Base-by-base conservation (phyloP, 53 echinoderm and acorn worm genomes). In the Luidia sarsii region DNA sequence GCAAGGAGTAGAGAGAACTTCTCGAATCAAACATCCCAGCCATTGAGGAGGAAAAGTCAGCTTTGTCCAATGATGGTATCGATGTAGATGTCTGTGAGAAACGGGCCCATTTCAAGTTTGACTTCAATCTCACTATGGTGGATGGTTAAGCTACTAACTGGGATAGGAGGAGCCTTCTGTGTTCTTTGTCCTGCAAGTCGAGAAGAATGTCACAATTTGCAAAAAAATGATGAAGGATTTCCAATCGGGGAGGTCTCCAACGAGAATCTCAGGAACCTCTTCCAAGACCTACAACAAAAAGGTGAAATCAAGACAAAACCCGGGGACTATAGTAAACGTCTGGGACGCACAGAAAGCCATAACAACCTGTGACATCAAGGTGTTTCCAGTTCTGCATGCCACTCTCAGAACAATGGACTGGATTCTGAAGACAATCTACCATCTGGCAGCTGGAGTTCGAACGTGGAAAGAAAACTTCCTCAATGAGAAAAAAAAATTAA, bases 301-400 rank as follows among this genome's bases (percentile, higher is more conserved):
- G 68, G 48, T 14, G 31, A 8, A 30, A 19, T 68, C 48, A 48
- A 68, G 48, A n/a, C n/a, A n/a, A n/a, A n/a, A n/a, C n/a, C n/a
- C n/a, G n/a, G n/a, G n/a, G n/a, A n/a, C n/a, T n/a, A n/a, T n/a
- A n/a, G n/a, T n/a, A n/a, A n/a, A n/a, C n/a, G n/a, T n/a, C n/a
- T n/a, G n/a, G n/a, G n/a, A 48, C 68, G 29, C 48, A 29, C 68
- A 68, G 31, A 14, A 68, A 49, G 28, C 68, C 46, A 68, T 68
- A 28, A 68, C 68, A 0, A 68, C 49, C 46, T 46, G 66, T 66
- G 68, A 68, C 14, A 68, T 68, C 49, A 68, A 68, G 68, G 68
- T 68, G 29, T 68, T 68, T 46, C 68, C 68, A 68, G 68, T 68
- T 45, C 30, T n/a, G n/a, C n/a, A n/a, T n/a, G n/a, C n/a, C n/a